phyloP scores from a whole-genome alignment of 1,140 invertebrate species.

The Brachionus paranguensis region DNA sequence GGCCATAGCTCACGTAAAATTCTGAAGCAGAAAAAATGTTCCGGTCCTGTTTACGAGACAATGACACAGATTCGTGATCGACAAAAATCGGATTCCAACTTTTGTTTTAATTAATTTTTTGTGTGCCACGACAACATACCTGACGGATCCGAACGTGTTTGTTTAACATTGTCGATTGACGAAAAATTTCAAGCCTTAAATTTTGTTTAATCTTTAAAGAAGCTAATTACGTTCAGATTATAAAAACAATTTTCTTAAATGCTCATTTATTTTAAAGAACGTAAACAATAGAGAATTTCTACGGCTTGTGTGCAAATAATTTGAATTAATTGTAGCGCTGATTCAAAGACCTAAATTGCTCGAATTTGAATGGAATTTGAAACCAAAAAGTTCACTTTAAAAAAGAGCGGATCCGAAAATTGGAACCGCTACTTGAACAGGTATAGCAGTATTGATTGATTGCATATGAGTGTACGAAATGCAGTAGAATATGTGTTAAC shows the following conservation, averaged over 20 bases:
- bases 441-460: neutral
- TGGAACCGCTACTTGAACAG: neutral
- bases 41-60: neutral
- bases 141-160: neutral
- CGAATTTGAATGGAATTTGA: neutral
- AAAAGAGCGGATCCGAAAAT: neutral
- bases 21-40: neutral
- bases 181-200: neutral
- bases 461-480: too few relatives aligned
- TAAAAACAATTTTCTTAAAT: constrained; percentile 26
- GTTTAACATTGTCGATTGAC: neutral
- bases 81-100: neutral
- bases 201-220: constrained; percentile 20
- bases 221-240: constrained; percentile 12
- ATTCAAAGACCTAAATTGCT: neutral
- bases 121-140: neutral
- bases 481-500: too few relatives aligned
- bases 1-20: neutral
- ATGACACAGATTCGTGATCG: neutral
- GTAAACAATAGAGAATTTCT: neutral
- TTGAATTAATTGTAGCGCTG: neutral
- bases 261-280: neutral
- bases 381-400: neutral
- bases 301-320: neutral
- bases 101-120: neutral